phyloP scores from a whole-genome alignment of 2,888 invertebrate genomes.

The Molorchus minor region DNA sequence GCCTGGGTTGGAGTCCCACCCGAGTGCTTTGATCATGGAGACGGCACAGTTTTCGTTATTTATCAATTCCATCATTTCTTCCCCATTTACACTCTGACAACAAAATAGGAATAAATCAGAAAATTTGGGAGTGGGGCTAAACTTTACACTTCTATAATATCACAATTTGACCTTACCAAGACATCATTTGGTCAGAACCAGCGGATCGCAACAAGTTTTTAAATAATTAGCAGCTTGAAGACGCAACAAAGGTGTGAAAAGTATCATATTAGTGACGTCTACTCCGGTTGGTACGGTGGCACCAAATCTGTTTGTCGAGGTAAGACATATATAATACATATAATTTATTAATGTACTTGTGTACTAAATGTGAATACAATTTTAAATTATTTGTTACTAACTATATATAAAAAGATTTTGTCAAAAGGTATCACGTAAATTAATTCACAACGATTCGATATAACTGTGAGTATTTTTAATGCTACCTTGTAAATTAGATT shows the following conservation, averaged over 20 bases:
- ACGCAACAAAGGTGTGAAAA: not conserved
- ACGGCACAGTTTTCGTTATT: too few species aligned
- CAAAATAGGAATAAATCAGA: not conserved
- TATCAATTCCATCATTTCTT: too few species aligned
- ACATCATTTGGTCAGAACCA: not conserved
- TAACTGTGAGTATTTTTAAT: too few species aligned
- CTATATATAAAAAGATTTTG: too few species aligned
- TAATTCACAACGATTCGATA: too few species aligned
- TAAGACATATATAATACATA: not conserved
- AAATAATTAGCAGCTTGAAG: not conserved
- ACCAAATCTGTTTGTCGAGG: not conserved
- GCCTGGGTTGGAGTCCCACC: too few species aligned
- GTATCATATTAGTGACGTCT: not conserved
- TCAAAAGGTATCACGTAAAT: too few species aligned
- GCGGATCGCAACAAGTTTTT: constrained; percentile 19
- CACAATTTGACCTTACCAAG: not conserved
- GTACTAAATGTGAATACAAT: not conserved
- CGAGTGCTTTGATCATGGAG: too few species aligned
- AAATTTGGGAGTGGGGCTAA: not conserved
- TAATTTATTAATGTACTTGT: not conserved
- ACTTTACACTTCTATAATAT: too few species aligned
- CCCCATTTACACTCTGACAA: too few species aligned
- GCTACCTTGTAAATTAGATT: too few species aligned
- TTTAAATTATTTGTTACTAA: too few species aligned
- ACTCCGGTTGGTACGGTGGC: not conserved